Evolutionary conservation across 2,113 vertebrate genomes (phyloP), one percentile per base, ranked within the genome.

Genomic region (Menura novaehollandiae): DNA sequence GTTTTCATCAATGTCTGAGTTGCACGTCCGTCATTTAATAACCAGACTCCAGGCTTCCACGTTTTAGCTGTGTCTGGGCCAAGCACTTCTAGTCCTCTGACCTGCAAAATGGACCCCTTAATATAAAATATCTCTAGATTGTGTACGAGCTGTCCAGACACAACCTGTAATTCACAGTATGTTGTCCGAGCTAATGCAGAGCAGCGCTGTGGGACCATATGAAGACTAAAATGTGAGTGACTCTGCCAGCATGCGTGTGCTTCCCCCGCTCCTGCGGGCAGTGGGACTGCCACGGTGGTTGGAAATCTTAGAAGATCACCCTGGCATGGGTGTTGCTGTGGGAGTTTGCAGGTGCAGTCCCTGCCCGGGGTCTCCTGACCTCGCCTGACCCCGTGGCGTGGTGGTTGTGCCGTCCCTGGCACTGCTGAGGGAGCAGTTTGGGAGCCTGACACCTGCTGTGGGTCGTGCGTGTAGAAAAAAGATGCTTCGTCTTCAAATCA

Each of bases 251-350:
- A 8, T 30, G 43, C 0, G 1, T 30, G 7, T 27, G 44, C 60
- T 73, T 78, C 77, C 56, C 44, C 66, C 0, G 4, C 63, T 82
- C 53, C 71, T 41, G 74, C 0, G 0, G 88, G 87, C 69, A 22
- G 4, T 12, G 6, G 27, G 60, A 8, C 81, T 5, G 43, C 82
- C 11, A 37, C 17, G 62, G 6, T 46, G 67, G 18, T 15, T 3
- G 5, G 78, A 32, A 59, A 53, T 43, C 0, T 0, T 8, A 13
- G 60, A 7, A 35, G 28, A 59, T 59, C 15, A 9, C 15, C 59
- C 55, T 37, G n/a, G 10, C 15, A 1, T 10, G n/a, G 46, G 1
- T 68, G 27, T 44, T n/a, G 75, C 46, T 13, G 46, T 27, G 79
- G 63, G 69, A 53, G 47, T 16, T 77, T 7, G 82, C 63, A 22